Conservation (phyloP, 2,888 invertebrate species). For the Diloba caeruleocephala region DNA sequence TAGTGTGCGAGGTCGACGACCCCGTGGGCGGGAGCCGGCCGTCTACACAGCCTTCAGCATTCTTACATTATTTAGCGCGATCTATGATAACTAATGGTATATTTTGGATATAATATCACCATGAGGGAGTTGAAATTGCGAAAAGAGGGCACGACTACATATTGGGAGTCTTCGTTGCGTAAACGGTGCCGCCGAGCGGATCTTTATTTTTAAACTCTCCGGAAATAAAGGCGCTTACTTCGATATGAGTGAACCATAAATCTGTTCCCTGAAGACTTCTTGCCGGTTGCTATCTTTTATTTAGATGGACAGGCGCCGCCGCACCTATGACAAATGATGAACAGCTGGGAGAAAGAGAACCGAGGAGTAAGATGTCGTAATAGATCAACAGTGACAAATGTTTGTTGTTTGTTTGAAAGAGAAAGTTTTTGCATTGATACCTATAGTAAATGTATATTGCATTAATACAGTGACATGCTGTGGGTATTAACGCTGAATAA, state of each 20-base stretch:
- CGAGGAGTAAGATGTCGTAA: conserved; percentile 41
- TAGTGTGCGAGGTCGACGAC: conserved; percentile 77
- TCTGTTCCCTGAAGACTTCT: conserved; percentile 74
- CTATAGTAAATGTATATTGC: conserved; percentile 27
- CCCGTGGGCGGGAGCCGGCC: conserved; percentile 64
- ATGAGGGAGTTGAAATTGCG: conserved; percentile 57
- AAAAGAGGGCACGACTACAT: conserved; percentile 38
- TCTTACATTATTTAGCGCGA: conserved; percentile 76
- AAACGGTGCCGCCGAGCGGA: conserved; percentile 50
- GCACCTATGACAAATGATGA: conserved; percentile 71
- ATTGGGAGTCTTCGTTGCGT: conserved; percentile 25
- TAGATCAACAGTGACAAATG: conserved; percentile 53
- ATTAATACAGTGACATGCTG: conserved; percentile 10
- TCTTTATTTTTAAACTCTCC: conserved; percentile 64
- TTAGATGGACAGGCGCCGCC: conserved; percentile 66
- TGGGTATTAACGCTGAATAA: conserved; percentile 15
- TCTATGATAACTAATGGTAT: conserved; percentile 71
- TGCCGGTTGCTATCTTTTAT: conserved; percentile 75
- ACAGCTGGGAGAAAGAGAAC: conserved; percentile 52
- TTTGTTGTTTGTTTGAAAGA: conserved; percentile 51
- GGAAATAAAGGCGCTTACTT: conserved; percentile 63
- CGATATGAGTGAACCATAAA: conserved; percentile 71
- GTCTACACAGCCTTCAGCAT: conserved; percentile 69
- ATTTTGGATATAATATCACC: conserved; percentile 63
- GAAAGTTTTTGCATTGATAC: conserved; percentile 45